These are phyloP conservation scores for Strix aluco DNA, from an alignment of 2,113 vertebrate genomes.

Conservation along the genomic window DNA sequence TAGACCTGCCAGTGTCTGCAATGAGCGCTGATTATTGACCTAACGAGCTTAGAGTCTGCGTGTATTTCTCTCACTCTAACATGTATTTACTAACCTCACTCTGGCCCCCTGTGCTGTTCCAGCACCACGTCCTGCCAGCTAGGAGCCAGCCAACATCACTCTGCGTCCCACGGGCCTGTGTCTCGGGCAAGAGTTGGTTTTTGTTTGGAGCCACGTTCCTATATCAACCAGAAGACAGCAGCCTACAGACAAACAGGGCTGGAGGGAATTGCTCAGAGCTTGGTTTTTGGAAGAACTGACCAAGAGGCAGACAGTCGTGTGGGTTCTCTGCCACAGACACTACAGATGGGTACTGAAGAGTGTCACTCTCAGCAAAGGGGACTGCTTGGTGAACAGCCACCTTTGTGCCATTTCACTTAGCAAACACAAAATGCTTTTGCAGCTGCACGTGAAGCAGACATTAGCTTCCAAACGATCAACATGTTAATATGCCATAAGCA, in stretches of 20 bases:
- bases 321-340: not conserved
- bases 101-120: not conserved
- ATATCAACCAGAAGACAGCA: not conserved
- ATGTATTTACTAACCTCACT: not conserved
- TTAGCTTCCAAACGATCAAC: not conserved
- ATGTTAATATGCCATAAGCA: not conserved
- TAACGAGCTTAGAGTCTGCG: not conserved
- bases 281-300: not conserved
- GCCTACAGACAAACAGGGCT: not conserved
- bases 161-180: rapidly evolving
- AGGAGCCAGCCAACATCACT: not conserved
- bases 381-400: not conserved
- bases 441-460: not conserved
- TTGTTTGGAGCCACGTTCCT: not conserved
- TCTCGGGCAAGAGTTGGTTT: not conserved
- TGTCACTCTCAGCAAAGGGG: not conserved
- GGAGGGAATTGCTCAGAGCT: not conserved
- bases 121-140: not conserved
- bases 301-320: rapidly evolving
- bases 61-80: not conserved
- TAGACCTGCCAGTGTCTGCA: not conserved
- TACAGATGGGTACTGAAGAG: rapidly evolving
- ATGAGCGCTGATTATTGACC: not conserved
- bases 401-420: conserved; percentile 2
- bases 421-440: not conserved